Base-by-base conservation (phyloP, 2,888 invertebrate genomes). In the Phortica magna region DNA sequence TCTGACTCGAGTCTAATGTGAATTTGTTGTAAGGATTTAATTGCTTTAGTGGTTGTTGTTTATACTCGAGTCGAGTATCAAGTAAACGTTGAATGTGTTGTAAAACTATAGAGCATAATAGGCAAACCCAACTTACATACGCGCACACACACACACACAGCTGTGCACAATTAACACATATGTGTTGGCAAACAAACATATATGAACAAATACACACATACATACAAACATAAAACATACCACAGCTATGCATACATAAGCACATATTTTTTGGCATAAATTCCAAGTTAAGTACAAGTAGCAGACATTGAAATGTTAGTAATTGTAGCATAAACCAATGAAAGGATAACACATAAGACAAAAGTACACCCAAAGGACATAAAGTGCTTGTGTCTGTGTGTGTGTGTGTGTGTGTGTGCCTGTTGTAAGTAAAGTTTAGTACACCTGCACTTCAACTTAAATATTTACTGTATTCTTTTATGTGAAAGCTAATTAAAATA, bases 1-100 rank as follows among this genome's bases (percentile, higher is more conserved):
- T 12, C 31, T 39, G 14, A 31, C 59, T 22, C 17, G 48, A 48
- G 43, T 68, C 43, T 31, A 55, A 71, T 71, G 31, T 55, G 55
- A 70, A 53, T 53, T 48, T 48, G 2, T 53, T 70, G 53, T 70
- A 53, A 53, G 22, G 70, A 71, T 71, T 53, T 71, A 71, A 71
- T 71, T 71, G 55, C 70, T 53, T 71, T 71, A 53, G 55, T 31
- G 48, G 55, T 55, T 41, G 53, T 68, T 48, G 48, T 9, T 48
- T 48, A 48, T 14, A 48, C 48, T 48, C 48, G 7, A 48, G 14
- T 48, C 9, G 9, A 48, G 48, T 12, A 14, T 48, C 9, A 48
- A 48, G 14, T 48, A 14, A 48, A 48, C 48, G 14, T 48, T 48
- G 14, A 48, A 14, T 48, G 14, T 48, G 48, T 48, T 48, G 48